Conservation (phyloP, 2,888 invertebrate species). For the Trilocha varians region DNA sequence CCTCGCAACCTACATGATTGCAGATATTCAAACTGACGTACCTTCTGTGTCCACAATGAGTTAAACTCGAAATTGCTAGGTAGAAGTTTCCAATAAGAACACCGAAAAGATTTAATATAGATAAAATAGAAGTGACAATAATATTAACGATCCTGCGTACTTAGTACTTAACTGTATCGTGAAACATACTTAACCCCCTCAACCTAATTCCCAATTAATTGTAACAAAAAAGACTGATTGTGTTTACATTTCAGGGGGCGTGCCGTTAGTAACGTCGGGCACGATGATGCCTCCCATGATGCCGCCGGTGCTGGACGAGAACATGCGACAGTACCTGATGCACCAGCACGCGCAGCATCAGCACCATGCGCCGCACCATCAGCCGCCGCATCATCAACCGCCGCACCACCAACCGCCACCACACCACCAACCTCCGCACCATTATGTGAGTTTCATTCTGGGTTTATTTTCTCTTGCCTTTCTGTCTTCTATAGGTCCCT, state of each 20-base stretch:
- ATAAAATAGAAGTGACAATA: too few species aligned
- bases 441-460: conserved; percentile 77
- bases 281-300: conserved; percentile 83
- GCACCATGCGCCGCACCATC: conserved; percentile 71
- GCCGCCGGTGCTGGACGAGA: conserved; percentile 94
- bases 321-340: conserved; percentile 90
- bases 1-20: too few species aligned
- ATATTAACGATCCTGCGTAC: too few species aligned
- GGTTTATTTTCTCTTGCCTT: too few species aligned
- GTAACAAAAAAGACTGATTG: not conserved
- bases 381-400: conserved; percentile 74
- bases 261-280: conserved; percentile 92
- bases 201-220: not conserved
- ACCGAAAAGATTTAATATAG: too few species aligned
- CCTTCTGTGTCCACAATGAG: too few species aligned
- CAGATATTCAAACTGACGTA: too few species aligned
- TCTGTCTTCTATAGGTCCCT: too few species aligned
- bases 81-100: too few species aligned
- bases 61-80: too few species aligned
- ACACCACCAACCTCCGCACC: conserved; percentile 74
- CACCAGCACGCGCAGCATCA: conserved; percentile 59
- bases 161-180: too few species aligned
- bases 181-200: too few species aligned
- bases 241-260: conserved; percentile 54
- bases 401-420: conserved; percentile 82